phyloP scores from a whole-genome alignment of 2,888 invertebrate genomes.

The Halictus quadricinctus region DNA sequence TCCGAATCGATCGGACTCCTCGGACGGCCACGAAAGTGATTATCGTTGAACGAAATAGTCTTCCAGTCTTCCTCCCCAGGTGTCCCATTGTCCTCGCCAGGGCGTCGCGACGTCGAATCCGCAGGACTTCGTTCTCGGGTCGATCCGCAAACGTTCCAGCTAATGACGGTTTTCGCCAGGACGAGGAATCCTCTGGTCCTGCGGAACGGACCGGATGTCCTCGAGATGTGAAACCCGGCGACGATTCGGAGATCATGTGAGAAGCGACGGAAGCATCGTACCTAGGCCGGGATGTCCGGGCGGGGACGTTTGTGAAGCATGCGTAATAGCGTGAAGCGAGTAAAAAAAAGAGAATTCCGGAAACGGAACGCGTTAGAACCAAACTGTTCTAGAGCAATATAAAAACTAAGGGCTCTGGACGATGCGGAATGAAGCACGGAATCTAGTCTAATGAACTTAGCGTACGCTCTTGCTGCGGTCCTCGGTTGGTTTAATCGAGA shows the following conservation, averaged over 20 bases:
- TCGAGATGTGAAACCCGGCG: conserved; percentile 15
- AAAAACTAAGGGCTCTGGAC: conserved; percentile 38
- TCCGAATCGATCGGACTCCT: neutral
- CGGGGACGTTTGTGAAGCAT: conserved; percentile 15
- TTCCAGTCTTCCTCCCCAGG: neutral
- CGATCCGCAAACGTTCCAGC: neutral
- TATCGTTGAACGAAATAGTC: neutral
- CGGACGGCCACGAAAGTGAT: neutral
- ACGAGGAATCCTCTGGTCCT: neutral
- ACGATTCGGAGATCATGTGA: conserved; percentile 1
- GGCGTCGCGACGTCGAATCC: neutral
- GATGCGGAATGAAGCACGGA: conserved; percentile 49
- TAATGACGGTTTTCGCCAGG: neutral
- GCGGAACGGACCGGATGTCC: neutral
- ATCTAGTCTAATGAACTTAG: conserved; percentile 39
- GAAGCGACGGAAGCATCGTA: conserved; percentile 41
- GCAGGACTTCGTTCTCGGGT: neutral
- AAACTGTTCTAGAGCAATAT: conserved; percentile 37
- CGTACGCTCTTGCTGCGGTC: conserved; percentile 24
- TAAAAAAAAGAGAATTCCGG: neutral
- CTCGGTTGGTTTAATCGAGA: neutral
- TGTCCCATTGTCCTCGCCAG: neutral
- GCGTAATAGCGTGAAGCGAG: conserved; percentile 11
- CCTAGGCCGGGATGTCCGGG: conserved; percentile 8
- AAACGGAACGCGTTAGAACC: conserved; percentile 5